Base-by-base conservation (phyloP, 1,140 invertebrate genomes). In the Ganaspis sp. region DNA sequence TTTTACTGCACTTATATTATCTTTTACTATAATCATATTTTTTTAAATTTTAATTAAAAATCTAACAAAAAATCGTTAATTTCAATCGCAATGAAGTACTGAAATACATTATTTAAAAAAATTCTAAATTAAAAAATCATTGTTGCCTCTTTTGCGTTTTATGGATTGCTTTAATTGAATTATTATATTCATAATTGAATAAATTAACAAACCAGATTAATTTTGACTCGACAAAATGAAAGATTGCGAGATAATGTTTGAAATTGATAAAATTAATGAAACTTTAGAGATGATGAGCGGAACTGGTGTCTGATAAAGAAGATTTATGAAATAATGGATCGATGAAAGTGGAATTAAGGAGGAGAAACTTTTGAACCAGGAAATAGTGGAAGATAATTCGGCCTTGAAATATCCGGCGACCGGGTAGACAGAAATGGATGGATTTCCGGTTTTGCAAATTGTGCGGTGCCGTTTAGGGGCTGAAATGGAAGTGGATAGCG, bases 401-500 rank as follows among this genome's bases (percentile, higher is more conserved):
- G 26, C 69, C 42, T 21, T 74, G 75, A 79, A 70, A 71, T 34
- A 70, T 40, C 19, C 53, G 53, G 37, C 38, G 42, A 72, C 19
- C 49, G n/a, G 40, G n/a, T 40, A 8, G 21, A 78, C 83, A 85
- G 81, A 74, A 26, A 91, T 91, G 90, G 89, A 91, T 74, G 87
- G 88, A 23, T 89, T 90, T 71, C 90, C 90, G 19, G 88, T 91
- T 54, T 76, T 91, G 70, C 89, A 90, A 82, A 90, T 90, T 76
- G 87, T 91, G 69, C 87, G 90, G 9, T 90, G 89, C 73, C 88
- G 88, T 21, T 85, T 89, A 38, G 89, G 86, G 21, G 85, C 85
- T 73, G 88, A 89, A 64, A 78, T 89, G 69, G 87, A 89, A 79
- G 82, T 87, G 83, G 88, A 87, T 76, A 87, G 76, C 80, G 83